Evolutionary conservation across 2,113 vertebrate genomes (phyloP), one percentile per base, ranked within the genome.

Genomic region (Mormyrus iriodes): DNA sequence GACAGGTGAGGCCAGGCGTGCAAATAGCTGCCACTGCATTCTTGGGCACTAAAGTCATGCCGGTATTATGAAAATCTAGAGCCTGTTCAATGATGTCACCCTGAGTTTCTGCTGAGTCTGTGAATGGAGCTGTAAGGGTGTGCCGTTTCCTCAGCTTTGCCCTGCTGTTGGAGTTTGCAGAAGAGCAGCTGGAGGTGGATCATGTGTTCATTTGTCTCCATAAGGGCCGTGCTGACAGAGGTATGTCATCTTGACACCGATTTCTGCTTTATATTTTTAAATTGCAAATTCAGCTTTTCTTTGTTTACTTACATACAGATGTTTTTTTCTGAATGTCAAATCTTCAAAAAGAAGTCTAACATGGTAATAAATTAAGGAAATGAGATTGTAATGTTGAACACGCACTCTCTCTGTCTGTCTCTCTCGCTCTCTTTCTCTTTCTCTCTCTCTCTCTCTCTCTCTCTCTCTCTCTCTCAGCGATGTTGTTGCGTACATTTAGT

Each of bases 131-230:
- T 51, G 31, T 53, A 58, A 85, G 27, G 21, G 6, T 3, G 4
- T 58, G 8, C 46, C 35, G 49, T 19, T 55, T 9, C 49, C 58
- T 19, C 27, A 97, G 96, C 90, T 95, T 97, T 27, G 95, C 96
- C 90, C 95, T 96, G 92, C 94, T 97, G 79, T 95, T 97, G 0
- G 96, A 97, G 91, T 97, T 97, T 90, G 95, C 96, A 0, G 96
- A 97, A 91, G 96, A 97, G 90, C 96, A 96, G 90, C 96, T 97
- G 79, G 95, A 91, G 76, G 95, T 94, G 0, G 94, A 95, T 87
- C 96, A 97, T 4, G 96, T 96, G 88, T 97, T 97, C 92, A 94
- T 97, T 89, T 97, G 96, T 93, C 96, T 97, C 94, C 96, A 96
- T 94, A 97, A 96, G 92, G 96, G 94, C 93, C 94, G 96, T 61